Conservation (phyloP, 2,888 invertebrate genomes). For the Synergus japonicus region DNA sequence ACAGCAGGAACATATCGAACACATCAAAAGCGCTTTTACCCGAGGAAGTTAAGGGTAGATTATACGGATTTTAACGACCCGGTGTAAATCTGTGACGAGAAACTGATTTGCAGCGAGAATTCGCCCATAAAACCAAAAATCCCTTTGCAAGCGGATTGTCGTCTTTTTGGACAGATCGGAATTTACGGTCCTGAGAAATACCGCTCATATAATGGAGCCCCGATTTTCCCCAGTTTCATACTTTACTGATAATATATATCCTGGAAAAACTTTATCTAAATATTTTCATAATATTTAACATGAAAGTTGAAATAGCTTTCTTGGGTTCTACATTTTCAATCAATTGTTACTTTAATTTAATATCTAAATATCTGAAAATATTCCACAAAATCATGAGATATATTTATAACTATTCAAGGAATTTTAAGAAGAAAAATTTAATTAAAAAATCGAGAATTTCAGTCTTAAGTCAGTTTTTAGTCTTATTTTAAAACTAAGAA, state of each 20-base stretch:
- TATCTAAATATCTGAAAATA: neutral
- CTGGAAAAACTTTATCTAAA: neutral
- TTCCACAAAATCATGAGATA: no score
- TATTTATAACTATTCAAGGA: no score
- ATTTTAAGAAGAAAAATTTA: no score
- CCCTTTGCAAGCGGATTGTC: conserved; percentile 34
- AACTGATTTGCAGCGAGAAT: conserved; percentile 52
- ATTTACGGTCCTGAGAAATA: conserved; percentile 6
- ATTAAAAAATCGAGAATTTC: no score
- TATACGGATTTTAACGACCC: conserved; percentile 56
- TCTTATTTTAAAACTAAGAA: no score
- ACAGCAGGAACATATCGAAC: conserved; percentile 44
- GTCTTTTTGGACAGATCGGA: conserved; percentile 18
- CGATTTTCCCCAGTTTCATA: conserved; percentile 1
- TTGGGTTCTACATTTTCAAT: neutral
- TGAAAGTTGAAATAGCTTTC: neutral
- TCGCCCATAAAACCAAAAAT: conserved; percentile 48
- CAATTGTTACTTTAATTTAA: neutral
- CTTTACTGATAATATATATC: neutral
- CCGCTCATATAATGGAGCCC: conserved; percentile 12
- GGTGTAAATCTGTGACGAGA: conserved; percentile 59
- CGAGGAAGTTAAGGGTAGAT: conserved; percentile 42
- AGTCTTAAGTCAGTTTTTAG: no score
- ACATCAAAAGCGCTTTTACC: conserved; percentile 15
- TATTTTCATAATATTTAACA: neutral